Percentiles rank a stretch among this genome's conserved stretches.
Conservation (phyloP, 2,797 vertebrate species). For the Tangara arthus region DNA sequence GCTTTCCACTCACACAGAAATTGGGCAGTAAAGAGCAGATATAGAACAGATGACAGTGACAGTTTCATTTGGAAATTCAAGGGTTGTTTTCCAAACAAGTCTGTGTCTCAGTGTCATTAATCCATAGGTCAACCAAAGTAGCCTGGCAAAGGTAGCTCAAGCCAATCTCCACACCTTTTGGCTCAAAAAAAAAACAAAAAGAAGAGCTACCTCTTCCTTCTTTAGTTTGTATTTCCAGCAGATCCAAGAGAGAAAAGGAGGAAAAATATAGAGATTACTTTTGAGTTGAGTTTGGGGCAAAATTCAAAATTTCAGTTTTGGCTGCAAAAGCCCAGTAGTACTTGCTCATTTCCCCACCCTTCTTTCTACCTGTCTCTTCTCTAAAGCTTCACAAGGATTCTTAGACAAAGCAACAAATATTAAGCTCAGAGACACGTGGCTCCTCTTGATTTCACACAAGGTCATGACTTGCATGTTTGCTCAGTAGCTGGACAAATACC, state of each 20-base stretch:
- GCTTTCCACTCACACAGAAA: not conserved
- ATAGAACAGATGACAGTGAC: not conserved
- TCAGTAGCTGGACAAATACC: not conserved
- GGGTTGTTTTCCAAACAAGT: not conserved
- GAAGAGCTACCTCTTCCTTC: not conserved
- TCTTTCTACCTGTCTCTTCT: not conserved
- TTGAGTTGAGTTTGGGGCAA: not conserved
- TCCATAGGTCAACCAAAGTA: not conserved
- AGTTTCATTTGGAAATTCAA: not conserved
- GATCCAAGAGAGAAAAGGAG: not conserved
- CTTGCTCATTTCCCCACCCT: not conserved
- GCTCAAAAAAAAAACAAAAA: not conserved
- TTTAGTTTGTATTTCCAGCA: rapidly evolving
- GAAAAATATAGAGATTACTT: not conserved
- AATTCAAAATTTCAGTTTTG: not conserved
- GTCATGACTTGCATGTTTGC: not conserved
- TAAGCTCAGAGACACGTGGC: rapidly evolving
- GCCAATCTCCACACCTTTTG: not conserved
- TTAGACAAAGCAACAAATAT: not conserved
- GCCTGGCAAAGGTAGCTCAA: not conserved
- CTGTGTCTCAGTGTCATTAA: not conserved
- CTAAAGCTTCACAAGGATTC: not conserved
- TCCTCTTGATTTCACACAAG: not conserved
- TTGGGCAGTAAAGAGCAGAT: not conserved
- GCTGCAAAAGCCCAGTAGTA: not conserved